phyloP scores from a whole-genome alignment of 2,888 invertebrate species.

The Physocephala rufipes region DNA sequence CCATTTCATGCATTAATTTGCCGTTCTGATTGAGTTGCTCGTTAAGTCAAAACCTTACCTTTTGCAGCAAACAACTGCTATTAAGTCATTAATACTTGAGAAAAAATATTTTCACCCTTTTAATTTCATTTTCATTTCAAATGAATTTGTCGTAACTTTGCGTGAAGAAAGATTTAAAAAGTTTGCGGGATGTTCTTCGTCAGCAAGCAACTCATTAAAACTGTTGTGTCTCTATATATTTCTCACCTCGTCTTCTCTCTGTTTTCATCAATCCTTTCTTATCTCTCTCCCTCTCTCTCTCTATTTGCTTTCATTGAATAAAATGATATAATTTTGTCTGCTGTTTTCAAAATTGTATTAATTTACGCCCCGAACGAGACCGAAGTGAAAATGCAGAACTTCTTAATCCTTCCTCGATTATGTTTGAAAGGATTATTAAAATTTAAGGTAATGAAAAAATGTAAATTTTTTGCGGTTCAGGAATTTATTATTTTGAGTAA shows the following conservation, averaged over 20 bases:
- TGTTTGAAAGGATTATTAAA: background rate
- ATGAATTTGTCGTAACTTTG: background rate
- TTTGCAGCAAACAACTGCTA: too few species aligned
- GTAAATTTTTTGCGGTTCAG: too few species aligned
- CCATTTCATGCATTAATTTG: too few species aligned
- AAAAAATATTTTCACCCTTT: too few species aligned
- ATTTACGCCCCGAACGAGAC: constrained; percentile 3
- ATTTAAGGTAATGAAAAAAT: background rate
- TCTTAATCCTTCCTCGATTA: background rate
- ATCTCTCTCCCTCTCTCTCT: background rate
- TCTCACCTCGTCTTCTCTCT: background rate
- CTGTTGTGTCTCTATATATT: background rate
- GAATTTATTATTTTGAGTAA: too few species aligned
- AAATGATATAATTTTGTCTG: constrained; percentile 26
- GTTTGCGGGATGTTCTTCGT: background rate
- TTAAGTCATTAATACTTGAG: too few species aligned
- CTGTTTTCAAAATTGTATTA: constrained; percentile 4
- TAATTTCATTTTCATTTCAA: background rate
- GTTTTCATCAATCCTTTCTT: background rate
- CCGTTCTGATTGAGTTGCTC: too few species aligned
- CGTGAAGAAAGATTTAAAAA: background rate
- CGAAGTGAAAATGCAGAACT: background rate
- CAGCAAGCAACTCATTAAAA: background rate
- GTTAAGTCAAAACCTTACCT: too few species aligned
- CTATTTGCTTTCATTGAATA: background rate